These are phyloP conservation scores for Connochaetes taurinus DNA, from an alignment of 2,113 vertebrate genomes.

Conservation along the genomic window DNA sequence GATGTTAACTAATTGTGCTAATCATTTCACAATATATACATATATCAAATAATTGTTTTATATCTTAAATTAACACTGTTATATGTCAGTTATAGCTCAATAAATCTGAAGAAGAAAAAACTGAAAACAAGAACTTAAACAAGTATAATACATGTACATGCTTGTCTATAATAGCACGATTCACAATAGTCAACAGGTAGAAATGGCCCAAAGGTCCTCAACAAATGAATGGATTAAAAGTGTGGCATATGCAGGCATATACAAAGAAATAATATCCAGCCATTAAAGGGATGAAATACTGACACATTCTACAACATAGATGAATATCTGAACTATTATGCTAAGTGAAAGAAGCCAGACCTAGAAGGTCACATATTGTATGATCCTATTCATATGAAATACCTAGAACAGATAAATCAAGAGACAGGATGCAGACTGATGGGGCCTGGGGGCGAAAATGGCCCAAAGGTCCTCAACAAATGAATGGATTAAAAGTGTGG, in stretches of 20 bases:
- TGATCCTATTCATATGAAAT: too few species aligned
- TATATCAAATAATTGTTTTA: not conserved
- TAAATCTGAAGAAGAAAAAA: not conserved
- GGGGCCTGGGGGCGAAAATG: too few species aligned
- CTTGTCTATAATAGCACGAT: not conserved
- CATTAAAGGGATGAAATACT: not conserved
- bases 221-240: not conserved
- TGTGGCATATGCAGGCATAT: not conserved
- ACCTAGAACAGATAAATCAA: too few species aligned
- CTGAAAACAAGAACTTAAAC: not conserved
- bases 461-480: too few species aligned
- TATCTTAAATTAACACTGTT: not conserved
- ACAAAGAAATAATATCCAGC: not conserved
- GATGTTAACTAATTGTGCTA: not conserved
- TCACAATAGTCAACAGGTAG: not conserved
- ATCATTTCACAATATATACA: not conserved
- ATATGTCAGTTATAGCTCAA: not conserved
- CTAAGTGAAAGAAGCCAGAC: too few species aligned
- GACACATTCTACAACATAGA: too few species aligned
- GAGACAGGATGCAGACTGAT: too few species aligned
- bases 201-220: not conserved
- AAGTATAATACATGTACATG: not conserved
- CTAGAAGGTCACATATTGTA: too few species aligned
- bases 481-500: too few species aligned
- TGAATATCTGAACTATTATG: too few species aligned